Percentiles rank a stretch among this genome's conserved stretches.
phyloP scores from a whole-genome alignment of 2,113 vertebrate species.

The Siniperca chuatsi region DNA sequence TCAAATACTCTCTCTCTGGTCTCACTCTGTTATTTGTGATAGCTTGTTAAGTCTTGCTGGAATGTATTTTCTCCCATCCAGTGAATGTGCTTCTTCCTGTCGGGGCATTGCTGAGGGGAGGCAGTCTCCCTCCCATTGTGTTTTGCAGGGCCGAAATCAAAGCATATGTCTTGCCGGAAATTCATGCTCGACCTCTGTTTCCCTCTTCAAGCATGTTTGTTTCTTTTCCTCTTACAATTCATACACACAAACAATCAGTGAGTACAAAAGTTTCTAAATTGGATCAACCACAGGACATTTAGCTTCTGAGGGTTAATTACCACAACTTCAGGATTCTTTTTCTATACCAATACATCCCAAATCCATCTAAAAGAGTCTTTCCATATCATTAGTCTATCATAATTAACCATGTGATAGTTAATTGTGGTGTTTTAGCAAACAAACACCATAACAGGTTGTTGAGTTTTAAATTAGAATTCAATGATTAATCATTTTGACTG shows the following conservation, averaged over 20 bases:
- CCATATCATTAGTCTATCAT: not conserved
- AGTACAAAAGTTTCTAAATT: conserved; percentile 50
- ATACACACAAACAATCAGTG: conserved; percentile 45
- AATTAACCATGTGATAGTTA: not conserved
- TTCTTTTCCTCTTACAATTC: conserved; percentile 49
- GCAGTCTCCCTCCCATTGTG: conserved; percentile 78
- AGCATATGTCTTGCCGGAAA: conserved; percentile 82
- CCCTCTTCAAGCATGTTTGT: conserved; percentile 53
- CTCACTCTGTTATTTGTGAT: conserved; percentile 43
- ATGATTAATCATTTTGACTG: conserved; percentile 54
- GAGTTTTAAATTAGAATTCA: conserved; percentile 53
- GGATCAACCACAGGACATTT: conserved; percentile 38
- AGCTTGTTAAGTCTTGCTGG: conserved; percentile 51
- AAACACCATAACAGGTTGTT: conserved; percentile 14
- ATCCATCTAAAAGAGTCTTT: not conserved
- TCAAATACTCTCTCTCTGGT: conserved; percentile 22
- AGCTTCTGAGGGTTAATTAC: conserved; percentile 33
- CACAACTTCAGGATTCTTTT: not conserved
- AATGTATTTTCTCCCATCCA: conserved; percentile 77
- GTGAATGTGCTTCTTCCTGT: conserved; percentile 79
- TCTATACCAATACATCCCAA: not conserved
- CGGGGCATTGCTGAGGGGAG: conserved; percentile 58
- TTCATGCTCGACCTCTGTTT: conserved; percentile 73
- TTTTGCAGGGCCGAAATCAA: conserved; percentile 75
- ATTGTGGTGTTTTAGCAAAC: conserved; percentile 14